Evolutionary conservation across 2,113 vertebrate species (phyloP).

Genomic region (Empidonax alnorum): DNA sequence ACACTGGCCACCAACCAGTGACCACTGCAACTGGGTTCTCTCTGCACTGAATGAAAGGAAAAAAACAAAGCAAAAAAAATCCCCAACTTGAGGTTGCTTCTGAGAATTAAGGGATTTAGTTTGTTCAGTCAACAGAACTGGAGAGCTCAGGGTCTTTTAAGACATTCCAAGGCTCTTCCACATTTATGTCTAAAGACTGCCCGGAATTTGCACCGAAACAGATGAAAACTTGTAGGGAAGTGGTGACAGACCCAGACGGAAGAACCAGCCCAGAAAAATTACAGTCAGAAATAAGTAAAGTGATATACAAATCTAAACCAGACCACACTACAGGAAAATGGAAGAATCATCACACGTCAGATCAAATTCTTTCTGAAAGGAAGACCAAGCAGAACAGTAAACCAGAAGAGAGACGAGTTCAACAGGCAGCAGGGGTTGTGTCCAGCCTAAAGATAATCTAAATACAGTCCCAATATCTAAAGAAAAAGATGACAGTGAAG

Average conservation of each 20-base stretch:
- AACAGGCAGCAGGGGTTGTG: background rate
- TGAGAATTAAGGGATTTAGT: background rate
- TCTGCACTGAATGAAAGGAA: background rate
- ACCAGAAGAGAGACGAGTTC: background rate
- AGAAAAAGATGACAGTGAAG: background rate
- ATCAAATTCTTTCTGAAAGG: background rate
- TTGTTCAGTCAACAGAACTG: background rate
- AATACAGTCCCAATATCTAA: background rate
- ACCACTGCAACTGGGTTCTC: background rate
- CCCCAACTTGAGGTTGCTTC: background rate
- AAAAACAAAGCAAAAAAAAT: background rate
- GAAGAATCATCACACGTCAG: background rate
- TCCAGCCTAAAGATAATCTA: background rate
- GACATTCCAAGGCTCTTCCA: background rate
- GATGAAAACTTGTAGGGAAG: background rate
- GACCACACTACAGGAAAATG: background rate
- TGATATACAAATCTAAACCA: constrained; percentile 1
- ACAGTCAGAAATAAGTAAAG: background rate
- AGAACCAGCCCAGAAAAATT: background rate
- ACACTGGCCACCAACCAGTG: background rate
- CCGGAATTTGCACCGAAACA: background rate
- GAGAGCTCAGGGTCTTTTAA: background rate
- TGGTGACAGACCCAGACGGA: background rate
- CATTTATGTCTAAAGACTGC: background rate
- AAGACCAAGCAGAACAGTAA: background rate